phyloP scores from a whole-genome alignment of 2,888 invertebrate genomes.

The Drosophila nr. perissopoda region DNA sequence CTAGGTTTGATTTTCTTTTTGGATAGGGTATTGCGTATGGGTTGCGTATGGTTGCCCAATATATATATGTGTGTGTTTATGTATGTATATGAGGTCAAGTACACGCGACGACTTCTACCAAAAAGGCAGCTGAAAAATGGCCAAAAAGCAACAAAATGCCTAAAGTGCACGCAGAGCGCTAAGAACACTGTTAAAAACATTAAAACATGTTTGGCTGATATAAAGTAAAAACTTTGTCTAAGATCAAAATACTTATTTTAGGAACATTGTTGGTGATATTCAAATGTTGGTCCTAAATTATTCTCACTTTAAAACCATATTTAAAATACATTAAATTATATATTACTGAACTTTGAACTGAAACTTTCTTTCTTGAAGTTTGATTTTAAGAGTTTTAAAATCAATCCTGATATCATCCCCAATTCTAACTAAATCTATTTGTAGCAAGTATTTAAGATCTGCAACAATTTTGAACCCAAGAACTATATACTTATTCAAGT shows the following conservation, averaged over 20 bases:
- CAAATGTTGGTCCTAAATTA: background rate
- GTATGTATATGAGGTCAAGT: constrained; percentile 56
- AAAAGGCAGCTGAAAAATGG: constrained; percentile 2
- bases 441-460: background rate
- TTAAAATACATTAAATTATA: background rate
- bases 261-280: background rate
- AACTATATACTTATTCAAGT: background rate
- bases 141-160: constrained; percentile 8
- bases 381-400: background rate
- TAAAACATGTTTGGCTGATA: background rate
- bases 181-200: background rate
- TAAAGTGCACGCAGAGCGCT: constrained; percentile 16
- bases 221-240: background rate
- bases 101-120: constrained; percentile 26
- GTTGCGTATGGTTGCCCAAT: constrained; percentile 23
- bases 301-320: background rate
- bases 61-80: background rate
- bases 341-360: background rate
- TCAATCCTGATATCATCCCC: background rate
- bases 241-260: background rate
- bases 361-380: background rate
- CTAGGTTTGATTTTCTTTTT: background rate
- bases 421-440: background rate
- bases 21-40: too few species aligned
- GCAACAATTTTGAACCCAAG: background rate